phyloP scores from a whole-genome alignment of 2,113 vertebrate species.

The Ochotona princeps region DNA sequence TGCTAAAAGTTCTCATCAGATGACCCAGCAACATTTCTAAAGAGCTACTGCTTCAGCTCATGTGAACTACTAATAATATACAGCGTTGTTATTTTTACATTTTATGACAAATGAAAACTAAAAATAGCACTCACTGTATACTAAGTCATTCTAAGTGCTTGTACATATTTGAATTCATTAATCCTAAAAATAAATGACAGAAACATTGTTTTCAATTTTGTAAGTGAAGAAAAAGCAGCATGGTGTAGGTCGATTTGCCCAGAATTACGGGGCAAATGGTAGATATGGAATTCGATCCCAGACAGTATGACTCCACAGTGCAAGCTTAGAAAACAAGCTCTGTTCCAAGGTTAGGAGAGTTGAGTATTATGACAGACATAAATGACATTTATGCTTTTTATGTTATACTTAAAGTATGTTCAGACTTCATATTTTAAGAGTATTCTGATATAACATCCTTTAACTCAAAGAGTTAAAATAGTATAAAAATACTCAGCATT shows the following conservation, averaged over 20 bases:
- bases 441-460: not conserved
- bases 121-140: not conserved
- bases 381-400: not conserved
- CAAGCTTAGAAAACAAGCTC: not conserved
- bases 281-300: not conserved
- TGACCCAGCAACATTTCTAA: not conserved
- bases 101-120: constrained; percentile 29
- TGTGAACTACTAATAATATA: not conserved
- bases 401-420: not conserved
- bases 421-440: constrained; percentile 8
- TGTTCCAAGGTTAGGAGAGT: not conserved
- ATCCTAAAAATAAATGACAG: constrained; percentile 4
- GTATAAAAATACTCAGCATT: not conserved
- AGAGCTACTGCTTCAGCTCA: not conserved
- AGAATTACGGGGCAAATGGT: not conserved
- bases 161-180: not conserved
- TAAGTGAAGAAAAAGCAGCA: not conserved
- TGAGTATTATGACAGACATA: not conserved
- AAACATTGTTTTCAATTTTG: not conserved
- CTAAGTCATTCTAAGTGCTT: not conserved
- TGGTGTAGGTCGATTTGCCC: not conserved
- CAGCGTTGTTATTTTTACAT: constrained; percentile 3
- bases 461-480: not conserved
- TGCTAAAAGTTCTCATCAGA: not conserved
- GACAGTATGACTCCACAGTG: not conserved